These are phyloP conservation scores for Bathynomus jamesi DNA, from an alignment of 1,140 invertebrate genomes.

Conservation along the genomic window DNA sequence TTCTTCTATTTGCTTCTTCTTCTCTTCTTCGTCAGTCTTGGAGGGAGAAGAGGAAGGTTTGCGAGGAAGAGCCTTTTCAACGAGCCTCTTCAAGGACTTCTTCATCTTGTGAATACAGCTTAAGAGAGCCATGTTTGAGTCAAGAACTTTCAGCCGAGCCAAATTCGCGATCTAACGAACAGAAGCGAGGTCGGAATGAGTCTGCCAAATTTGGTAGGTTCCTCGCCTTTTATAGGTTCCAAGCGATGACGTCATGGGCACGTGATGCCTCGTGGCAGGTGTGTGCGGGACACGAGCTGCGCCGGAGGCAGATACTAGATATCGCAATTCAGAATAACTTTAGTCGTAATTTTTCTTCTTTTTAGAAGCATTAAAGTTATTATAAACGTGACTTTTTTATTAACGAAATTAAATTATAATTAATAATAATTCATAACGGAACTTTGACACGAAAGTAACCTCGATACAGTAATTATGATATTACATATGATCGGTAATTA, in stretches of 20 bases:
- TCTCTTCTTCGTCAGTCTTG: constrained; percentile 11
- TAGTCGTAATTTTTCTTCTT: too few species aligned
- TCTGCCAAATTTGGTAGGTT: neutral
- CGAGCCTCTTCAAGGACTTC: constrained; percentile 28
- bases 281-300: constrained; percentile 36
- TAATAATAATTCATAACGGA: too few species aligned
- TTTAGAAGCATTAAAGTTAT: too few species aligned
- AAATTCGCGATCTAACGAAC: neutral
- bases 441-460: too few species aligned
- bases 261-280: constrained; percentile 37
- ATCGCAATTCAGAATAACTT: too few species aligned
- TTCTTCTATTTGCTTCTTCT: constrained; percentile 10
- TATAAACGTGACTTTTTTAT: too few species aligned
- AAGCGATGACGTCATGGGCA: constrained; percentile 32
- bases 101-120: constrained; percentile 30
- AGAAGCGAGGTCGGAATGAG: constrained; percentile 23
- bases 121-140: constrained; percentile 22
- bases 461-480: too few species aligned
- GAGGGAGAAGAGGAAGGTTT: constrained; percentile 4
- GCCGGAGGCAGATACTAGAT: constrained; percentile 13
- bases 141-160: constrained; percentile 7
- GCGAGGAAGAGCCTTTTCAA: constrained; percentile 19
- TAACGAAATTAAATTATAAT: too few species aligned
- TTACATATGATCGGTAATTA: too few species aligned
- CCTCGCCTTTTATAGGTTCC: constrained; percentile 16